A percentile compares a stretch with the other conserved stretches of the same genome.
Evolutionary conservation across 1,140 invertebrate genomes (phyloP).

Genomic region (Gerris buenoi): DNA sequence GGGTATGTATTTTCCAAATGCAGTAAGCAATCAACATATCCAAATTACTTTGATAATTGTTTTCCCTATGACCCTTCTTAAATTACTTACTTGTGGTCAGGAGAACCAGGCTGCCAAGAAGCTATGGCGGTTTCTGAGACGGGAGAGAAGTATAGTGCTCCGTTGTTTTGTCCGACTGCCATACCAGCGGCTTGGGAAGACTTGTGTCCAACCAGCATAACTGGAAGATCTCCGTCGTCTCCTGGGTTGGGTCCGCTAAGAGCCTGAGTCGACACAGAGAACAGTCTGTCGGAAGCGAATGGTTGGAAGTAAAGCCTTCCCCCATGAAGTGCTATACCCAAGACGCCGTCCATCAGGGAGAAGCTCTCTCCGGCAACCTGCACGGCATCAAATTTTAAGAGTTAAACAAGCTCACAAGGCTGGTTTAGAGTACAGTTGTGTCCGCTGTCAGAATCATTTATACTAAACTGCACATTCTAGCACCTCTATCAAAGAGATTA

Average conservation of each 20-base stretch:
- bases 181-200: slow-evolving; percentile 63
- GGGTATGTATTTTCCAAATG: too few relatives aligned
- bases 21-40: too few relatives aligned
- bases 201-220: slow-evolving; percentile 58
- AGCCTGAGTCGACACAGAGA: slow-evolving; percentile 53
- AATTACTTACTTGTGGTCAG: slow-evolving; percentile 39
- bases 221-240: slow-evolving; percentile 46
- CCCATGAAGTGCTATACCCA: slow-evolving; percentile 58
- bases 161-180: slow-evolving; percentile 46
- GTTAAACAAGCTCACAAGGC: too few relatives aligned
- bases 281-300: slow-evolving; percentile 61
- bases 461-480: too few relatives aligned
- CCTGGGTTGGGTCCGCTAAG: slow-evolving; percentile 47
- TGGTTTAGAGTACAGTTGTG: too few relatives aligned
- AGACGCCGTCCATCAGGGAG: slow-evolving; percentile 61
- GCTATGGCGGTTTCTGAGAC: slow-evolving; percentile 60
- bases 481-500: too few relatives aligned
- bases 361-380: slow-evolving; percentile 42
- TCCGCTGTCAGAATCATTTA: too few relatives aligned
- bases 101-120: slow-evolving; percentile 53
- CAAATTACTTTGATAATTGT: too few relatives aligned
- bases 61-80: too few relatives aligned
- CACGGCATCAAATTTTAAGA: not conserved
- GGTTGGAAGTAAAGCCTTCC: slow-evolving; percentile 58
- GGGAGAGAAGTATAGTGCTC: slow-evolving; percentile 55